Evolutionary conservation across 2,888 invertebrate species (phyloP).

Genomic region (Erebia palarica): DNA sequence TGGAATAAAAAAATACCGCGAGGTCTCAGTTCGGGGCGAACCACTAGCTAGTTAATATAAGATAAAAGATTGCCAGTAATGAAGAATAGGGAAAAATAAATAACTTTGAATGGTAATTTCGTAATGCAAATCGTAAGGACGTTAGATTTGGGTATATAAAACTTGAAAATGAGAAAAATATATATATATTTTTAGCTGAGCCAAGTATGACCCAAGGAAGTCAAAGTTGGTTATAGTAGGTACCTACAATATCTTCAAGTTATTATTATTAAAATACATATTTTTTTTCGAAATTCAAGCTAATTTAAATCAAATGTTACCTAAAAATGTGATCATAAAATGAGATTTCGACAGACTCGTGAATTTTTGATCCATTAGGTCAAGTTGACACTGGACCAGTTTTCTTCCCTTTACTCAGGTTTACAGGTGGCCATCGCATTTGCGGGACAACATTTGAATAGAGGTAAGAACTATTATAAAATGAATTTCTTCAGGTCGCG

Average conservation of each 20-base stretch:
- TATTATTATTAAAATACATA: not conserved
- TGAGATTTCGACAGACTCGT: slow-evolving; percentile 10
- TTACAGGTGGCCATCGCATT: slow-evolving; percentile 11
- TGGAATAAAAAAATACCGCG: too few species aligned
- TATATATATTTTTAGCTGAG: not conserved
- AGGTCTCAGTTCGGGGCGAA: too few species aligned
- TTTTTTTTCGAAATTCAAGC: not conserved
- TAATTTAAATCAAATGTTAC: not conserved
- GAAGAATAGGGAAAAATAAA: too few species aligned
- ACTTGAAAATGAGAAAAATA: too few species aligned
- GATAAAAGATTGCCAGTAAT: too few species aligned
- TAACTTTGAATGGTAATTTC: too few species aligned
- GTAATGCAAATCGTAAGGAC: too few species aligned
- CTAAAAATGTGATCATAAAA: slow-evolving; percentile 36
- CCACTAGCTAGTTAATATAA: too few species aligned
- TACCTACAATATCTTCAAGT: not conserved
- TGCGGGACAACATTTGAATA: not conserved
- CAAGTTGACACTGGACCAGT: slow-evolving; percentile 55
- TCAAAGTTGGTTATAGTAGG: not conserved
- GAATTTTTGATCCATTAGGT: slow-evolving; percentile 48
- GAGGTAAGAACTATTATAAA: slow-evolving; percentile 5
- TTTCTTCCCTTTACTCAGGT: slow-evolving; percentile 27
- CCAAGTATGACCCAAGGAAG: not conserved
- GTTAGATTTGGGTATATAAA: too few species aligned
- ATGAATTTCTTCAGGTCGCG: not conserved